These are phyloP conservation scores for Ivindomyrus marchei DNA, from an alignment of 2,113 vertebrate species.

Conservation along the genomic window DNA sequence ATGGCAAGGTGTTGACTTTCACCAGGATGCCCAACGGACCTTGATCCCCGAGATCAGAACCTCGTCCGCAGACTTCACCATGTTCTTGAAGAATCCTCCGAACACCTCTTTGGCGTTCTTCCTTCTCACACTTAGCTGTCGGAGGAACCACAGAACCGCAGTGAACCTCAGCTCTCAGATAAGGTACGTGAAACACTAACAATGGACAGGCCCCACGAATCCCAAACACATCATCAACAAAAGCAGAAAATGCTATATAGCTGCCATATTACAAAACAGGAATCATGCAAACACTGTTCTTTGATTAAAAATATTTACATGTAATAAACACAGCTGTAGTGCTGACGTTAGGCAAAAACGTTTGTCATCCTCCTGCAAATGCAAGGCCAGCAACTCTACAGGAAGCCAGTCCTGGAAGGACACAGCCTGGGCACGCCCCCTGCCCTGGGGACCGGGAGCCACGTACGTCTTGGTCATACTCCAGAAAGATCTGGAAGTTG, in stretches of 20 bases:
- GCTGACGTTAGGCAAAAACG: constrained; percentile 46
- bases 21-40: constrained; percentile 51
- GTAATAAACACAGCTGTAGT: constrained; percentile 27
- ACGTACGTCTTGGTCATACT: constrained; percentile 97
- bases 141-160: neutral
- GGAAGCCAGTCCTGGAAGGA: constrained; percentile 19
- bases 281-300: neutral
- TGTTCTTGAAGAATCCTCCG: constrained; percentile 90
- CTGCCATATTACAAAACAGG: neutral
- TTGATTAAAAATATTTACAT: neutral
- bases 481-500: constrained; percentile 95
- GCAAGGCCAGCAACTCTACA: constrained; percentile 36
- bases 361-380: constrained; percentile 34
- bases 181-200: neutral
- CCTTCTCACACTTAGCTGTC: constrained; percentile 83
- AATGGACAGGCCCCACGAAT: neutral
- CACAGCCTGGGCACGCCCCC: neutral
- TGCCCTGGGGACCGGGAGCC: constrained; percentile 21
- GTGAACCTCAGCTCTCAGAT: neutral
- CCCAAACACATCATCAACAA: neutral
- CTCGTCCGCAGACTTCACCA: constrained; percentile 93
- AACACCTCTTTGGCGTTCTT: constrained; percentile 97
- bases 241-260: neutral
- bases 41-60: constrained; percentile 90
- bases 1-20: neutral